Evolutionary conservation across 2,888 invertebrate genomes (phyloP).

Genomic region (Pristionchus arcanus): DNA sequence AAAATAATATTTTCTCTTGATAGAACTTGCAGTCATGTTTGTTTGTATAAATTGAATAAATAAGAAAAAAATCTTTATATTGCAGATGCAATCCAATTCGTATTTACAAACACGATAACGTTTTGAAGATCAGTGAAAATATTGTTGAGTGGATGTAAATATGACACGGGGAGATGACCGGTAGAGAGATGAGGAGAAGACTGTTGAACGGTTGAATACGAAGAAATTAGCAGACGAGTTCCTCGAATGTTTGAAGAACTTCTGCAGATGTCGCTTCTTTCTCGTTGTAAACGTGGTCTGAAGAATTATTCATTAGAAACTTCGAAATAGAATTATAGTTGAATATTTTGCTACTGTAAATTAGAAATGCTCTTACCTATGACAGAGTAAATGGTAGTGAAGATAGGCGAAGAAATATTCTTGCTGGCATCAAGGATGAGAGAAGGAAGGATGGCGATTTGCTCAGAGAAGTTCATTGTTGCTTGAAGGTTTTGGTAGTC

Average conservation of each 20-base stretch:
- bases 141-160: background rate
- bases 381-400: background rate
- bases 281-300: background rate
- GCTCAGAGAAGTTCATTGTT: conserved; percentile 12
- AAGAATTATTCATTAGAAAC: background rate
- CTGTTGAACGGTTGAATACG: too few species aligned
- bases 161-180: background rate
- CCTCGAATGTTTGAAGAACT: background rate
- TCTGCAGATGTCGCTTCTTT: background rate
- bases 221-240: too few species aligned
- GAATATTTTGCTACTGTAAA: background rate
- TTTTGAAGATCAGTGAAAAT: too few species aligned
- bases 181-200: background rate
- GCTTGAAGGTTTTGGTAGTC: background rate
- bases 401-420: background rate
- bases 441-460: background rate
- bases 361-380: background rate
- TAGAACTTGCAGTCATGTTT: too few species aligned
- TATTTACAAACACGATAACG: background rate
- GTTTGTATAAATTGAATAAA: too few species aligned
- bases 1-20: too few species aligned
- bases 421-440: conserved; percentile 1
- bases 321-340: background rate
- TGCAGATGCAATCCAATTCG: too few species aligned
- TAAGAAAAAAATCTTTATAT: too few species aligned